Conservation (phyloP, 2,113 vertebrate species). For the Cathartes aura region DNA sequence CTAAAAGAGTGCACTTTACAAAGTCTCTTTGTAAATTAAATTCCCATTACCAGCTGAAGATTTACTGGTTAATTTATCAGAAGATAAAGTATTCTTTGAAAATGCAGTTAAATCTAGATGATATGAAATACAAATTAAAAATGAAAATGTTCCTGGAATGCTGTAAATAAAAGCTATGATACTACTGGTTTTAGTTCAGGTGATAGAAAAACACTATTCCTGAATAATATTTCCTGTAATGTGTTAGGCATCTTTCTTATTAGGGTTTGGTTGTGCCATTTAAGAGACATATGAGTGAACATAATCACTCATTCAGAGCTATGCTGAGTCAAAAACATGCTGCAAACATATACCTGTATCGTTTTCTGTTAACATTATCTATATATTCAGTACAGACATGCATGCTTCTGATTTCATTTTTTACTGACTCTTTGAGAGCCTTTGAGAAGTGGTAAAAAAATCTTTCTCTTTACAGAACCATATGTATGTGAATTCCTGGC, state of each 20-base stretch:
- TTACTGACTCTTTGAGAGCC: neutral
- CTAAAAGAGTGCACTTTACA: slow-evolving; percentile 3
- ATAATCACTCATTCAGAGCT: neutral
- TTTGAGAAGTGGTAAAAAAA: neutral
- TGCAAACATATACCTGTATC: neutral
- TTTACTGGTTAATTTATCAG: slow-evolving; percentile 47
- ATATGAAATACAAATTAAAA: slow-evolving; percentile 44
- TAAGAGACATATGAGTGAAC: neutral
- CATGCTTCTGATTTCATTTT: neutral
- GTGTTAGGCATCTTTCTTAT: neutral
- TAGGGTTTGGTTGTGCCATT: neutral
- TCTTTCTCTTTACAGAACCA: neutral
- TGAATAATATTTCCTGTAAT: neutral
- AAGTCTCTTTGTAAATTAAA: slow-evolving; percentile 55
- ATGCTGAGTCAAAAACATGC: neutral
- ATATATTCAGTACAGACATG: neutral
- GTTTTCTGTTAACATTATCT: neutral
- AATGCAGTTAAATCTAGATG: slow-evolving; percentile 23
- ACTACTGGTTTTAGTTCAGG: neutral
- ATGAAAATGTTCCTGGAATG: slow-evolving; percentile 30
- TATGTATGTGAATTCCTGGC: neutral
- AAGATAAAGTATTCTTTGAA: slow-evolving; percentile 33
- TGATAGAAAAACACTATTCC: neutral
- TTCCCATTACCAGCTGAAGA: slow-evolving; percentile 39
- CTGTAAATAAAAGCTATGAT: slow-evolving; percentile 7